A percentile compares a stretch with the other conserved stretches of the same genome.
Conservation (phyloP, 2,113 vertebrate genomes). For the Dromiciops gliroides region DNA sequence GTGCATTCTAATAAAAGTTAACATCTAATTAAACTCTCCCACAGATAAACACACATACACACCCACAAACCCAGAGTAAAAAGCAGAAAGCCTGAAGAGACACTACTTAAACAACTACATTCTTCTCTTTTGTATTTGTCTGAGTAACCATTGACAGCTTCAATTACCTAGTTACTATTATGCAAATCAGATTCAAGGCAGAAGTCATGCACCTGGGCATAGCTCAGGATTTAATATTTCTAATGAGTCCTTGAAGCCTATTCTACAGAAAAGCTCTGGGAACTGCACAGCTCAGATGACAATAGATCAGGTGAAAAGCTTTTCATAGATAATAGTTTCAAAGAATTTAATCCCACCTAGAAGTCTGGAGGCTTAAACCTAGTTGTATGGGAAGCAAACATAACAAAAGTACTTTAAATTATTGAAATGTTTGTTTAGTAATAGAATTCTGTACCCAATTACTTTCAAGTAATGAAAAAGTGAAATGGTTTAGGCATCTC, state of each 20-base stretch:
- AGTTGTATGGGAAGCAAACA: conserved; percentile 51
- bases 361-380: conserved; percentile 38
- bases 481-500: background rate
- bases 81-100: conserved; percentile 65
- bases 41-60: conserved; percentile 9
- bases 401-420: conserved; percentile 55
- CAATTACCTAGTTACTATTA: conserved; percentile 77
- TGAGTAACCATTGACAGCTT: conserved; percentile 77
- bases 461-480: conserved; percentile 28
- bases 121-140: conserved; percentile 75
- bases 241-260: conserved; percentile 74
- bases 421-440: conserved; percentile 44
- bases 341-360: conserved; percentile 64
- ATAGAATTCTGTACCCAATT: background rate
- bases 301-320: conserved; percentile 69
- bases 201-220: conserved; percentile 82
- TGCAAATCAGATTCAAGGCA: conserved; percentile 81
- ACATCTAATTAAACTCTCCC: conserved; percentile 50
- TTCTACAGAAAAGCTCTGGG: conserved; percentile 63
- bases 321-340: conserved; percentile 70
- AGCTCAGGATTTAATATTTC: conserved; percentile 77
- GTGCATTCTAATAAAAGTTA: conserved; percentile 72
- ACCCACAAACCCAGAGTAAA: conserved; percentile 23
- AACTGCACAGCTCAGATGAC: conserved; percentile 79
- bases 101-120: conserved; percentile 53